phyloP scores from a whole-genome alignment of 1,140 invertebrate species.

The Drosophila insularis region DNA sequence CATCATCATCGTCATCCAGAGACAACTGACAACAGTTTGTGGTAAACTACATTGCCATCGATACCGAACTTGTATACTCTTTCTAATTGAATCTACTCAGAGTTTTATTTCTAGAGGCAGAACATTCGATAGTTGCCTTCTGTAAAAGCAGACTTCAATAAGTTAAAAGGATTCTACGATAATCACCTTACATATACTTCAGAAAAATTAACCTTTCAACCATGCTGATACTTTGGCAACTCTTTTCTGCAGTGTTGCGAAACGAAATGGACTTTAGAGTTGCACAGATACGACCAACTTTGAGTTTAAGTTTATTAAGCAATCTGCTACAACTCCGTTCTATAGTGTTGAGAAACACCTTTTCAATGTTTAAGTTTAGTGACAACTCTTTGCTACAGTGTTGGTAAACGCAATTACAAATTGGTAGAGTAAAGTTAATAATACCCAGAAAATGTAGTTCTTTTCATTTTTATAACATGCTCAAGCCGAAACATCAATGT shows the following conservation, averaged over 20 bases:
- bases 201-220: too few species aligned
- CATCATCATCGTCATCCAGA: slow-evolving; percentile 29
- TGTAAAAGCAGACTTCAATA: not conserved
- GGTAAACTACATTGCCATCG: not conserved
- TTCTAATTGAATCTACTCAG: too few species aligned
- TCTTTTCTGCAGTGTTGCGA: too few species aligned
- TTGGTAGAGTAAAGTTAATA: not conserved
- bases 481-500: slow-evolving; percentile 28
- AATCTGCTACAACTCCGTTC: not conserved
- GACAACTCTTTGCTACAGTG: not conserved
- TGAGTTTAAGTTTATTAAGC: not conserved
- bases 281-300: too few species aligned
- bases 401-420: not conserved
- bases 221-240: too few species aligned
- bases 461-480: slow-evolving; percentile 15
- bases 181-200: not conserved
- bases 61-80: slow-evolving; percentile 1
- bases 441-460: not conserved
- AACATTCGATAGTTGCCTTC: not conserved
- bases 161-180: not conserved
- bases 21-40: slow-evolving; percentile 13
- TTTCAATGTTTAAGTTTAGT: not conserved
- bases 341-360: not conserved
- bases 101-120: not conserved
- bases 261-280: too few species aligned